Evolutionary conservation across 2,888 invertebrate genomes (phyloP).

Genomic region (Amblyjoppa fuscipennis): DNA sequence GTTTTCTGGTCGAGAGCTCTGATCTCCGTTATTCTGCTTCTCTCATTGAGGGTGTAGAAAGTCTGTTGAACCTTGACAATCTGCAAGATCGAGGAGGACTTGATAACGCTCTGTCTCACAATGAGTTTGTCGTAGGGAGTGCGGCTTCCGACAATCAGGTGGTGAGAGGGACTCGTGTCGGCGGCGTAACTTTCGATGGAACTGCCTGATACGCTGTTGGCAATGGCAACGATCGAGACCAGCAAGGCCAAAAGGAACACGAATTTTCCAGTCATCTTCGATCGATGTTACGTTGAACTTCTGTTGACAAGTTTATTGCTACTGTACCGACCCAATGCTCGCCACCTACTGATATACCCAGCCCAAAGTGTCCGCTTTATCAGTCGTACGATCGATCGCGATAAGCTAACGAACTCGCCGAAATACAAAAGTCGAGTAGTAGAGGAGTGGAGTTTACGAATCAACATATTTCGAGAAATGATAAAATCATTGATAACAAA

Average conservation of each 20-base stretch:
- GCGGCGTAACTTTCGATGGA: neutral
- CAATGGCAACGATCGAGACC: neutral
- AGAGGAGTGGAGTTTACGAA: neutral
- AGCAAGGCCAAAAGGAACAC: neutral
- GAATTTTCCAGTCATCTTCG: conserved; percentile 12
- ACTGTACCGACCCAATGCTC: neutral
- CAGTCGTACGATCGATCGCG: neutral
- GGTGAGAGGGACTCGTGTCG: conserved; percentile 68
- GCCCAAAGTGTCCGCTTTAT: neutral
- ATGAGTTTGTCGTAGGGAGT: conserved; percentile 73
- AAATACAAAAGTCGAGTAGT: neutral
- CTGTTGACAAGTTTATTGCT: neutral
- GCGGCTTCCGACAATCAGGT: conserved; percentile 76
- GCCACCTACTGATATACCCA: neutral
- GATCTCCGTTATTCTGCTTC: conserved; percentile 81
- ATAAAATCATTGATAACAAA: neutral
- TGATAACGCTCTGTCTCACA: conserved; percentile 70
- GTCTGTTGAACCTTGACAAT: conserved; percentile 71
- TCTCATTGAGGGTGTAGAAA: conserved; percentile 72
- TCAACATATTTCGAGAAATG: neutral
- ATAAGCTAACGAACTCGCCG: neutral
- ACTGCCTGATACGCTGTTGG: neutral
- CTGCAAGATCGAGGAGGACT: conserved; percentile 66
- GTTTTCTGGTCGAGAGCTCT: conserved; percentile 83
- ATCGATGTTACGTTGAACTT: neutral